These are phyloP conservation scores for Cosmia pyralina DNA, from an alignment of 2,888 invertebrate genomes.

Conservation along the genomic window DNA sequence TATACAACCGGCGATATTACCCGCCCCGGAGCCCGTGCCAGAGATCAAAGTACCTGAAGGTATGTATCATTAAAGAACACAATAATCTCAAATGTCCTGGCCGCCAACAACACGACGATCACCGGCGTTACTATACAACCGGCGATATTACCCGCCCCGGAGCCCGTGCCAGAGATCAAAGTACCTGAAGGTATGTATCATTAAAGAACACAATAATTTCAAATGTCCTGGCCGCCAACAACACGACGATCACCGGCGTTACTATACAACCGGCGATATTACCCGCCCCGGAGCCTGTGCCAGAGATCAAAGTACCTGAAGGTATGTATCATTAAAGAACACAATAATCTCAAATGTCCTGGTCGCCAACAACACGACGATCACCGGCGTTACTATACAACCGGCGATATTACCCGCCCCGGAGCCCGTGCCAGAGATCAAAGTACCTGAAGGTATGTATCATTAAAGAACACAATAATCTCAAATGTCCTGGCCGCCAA, in stretches of 20 bases:
- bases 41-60: too few relatives aligned
- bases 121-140: conserved; percentile 61
- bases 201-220: conserved; percentile 83
- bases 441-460: conserved; percentile 54
- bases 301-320: conserved; percentile 69
- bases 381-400: conserved; percentile 57
- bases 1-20: conserved; percentile 45
- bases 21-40: too few relatives aligned
- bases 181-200: conserved; percentile 48
- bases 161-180: conserved; percentile 69
- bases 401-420: conserved; percentile 43
- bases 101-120: conserved; percentile 74
- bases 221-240: conserved; percentile 79
- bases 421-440: conserved; percentile 68
- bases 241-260: conserved; percentile 63
- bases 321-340: conserved; percentile 70
- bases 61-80: conserved; percentile 74
- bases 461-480: conserved; percentile 80
- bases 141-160: conserved; percentile 38
- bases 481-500: conserved; percentile 81
- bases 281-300: conserved; percentile 57
- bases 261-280: conserved; percentile 50
- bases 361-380: conserved; percentile 75
- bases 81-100: conserved; percentile 82
- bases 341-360: conserved; percentile 83